These are phyloP conservation scores for human (Homo sapiens) DNA, from an alignment of 2,113 vertebrate genomes.

Conservation along the genomic window GRCh38 chr20:34243001-34243500, in stretches of 20 bases:
- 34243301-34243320: not conserved
- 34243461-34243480: not conserved
- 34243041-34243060: not conserved
- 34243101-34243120: not conserved
- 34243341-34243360: not conserved
- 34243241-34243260: not conserved
- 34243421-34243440: conserved; percentile 10
- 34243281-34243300: conserved; percentile 5
- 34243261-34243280: not conserved
- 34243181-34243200: not conserved
- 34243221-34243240: not conserved
- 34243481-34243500: too few relatives aligned
- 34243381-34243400: not conserved
- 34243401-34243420: not conserved
- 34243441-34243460: conserved; percentile 19
- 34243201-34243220: not conserved
- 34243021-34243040: not conserved
- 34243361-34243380: not conserved
- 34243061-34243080: not conserved
- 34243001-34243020: not conserved
- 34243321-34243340: conserved; percentile 25
- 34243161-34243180: not conserved
- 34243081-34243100: not conserved
- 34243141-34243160: not conserved
- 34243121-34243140: not conserved